Evolutionary conservation across 92 coral and sea anemone species (phyloP).

Genomic region (Bergia sp.): DNA sequence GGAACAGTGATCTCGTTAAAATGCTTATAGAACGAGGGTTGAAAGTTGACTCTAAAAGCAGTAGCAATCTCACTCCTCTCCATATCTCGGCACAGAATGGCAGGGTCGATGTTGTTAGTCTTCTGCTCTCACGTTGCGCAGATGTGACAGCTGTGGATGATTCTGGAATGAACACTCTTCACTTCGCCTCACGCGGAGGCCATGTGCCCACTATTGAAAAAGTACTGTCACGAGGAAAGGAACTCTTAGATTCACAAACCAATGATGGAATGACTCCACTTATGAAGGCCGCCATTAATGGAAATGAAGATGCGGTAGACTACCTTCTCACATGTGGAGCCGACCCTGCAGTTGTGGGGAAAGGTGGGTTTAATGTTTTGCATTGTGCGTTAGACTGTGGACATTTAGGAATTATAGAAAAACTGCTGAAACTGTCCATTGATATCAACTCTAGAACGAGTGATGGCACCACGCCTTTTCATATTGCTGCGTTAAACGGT

Average conservation of each 20-base stretch:
- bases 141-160: slow-evolving; percentile 69
- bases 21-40: slow-evolving; percentile 6
- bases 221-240: slow-evolving; percentile 50
- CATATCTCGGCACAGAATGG: slow-evolving; percentile 83
- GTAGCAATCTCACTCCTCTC: slow-evolving; percentile 49
- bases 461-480: slow-evolving; percentile 27
- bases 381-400: slow-evolving; percentile 70
- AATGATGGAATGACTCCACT: slow-evolving; percentile 76
- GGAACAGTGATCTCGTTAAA: slow-evolving; percentile 3
- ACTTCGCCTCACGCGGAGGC: slow-evolving; percentile 80
- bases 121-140: slow-evolving; percentile 73
- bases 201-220: slow-evolving; percentile 63
- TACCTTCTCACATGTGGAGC: slow-evolving; percentile 72
- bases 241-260: slow-evolving; percentile 70
- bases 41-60: slow-evolving; percentile 23
- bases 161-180: slow-evolving; percentile 73
- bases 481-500: slow-evolving; percentile 26
- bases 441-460: slow-evolving; percentile 47
- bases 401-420: neutral
- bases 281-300: slow-evolving; percentile 67
- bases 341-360: slow-evolving; percentile 52
- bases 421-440: slow-evolving; percentile 50
- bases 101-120: slow-evolving; percentile 63
- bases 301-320: slow-evolving; percentile 63
- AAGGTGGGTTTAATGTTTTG: slow-evolving; percentile 60